Base-by-base conservation (phyloP, 2,797 vertebrate genomes). In the Threskiornis aethiopicus region DNA sequence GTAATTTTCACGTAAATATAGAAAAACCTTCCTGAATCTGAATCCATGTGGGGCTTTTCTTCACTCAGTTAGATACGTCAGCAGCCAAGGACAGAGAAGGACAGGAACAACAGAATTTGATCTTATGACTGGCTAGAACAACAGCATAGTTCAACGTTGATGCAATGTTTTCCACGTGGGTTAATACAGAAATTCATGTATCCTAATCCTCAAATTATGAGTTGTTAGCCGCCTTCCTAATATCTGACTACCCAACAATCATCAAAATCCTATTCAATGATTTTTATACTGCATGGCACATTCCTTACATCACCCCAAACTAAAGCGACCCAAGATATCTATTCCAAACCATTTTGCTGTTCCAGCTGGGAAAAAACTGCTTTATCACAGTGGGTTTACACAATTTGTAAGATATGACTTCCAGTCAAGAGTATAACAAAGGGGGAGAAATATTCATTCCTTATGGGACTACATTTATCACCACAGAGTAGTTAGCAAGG, bases 111-210 rank as follows among this genome's bases (percentile, higher is more conserved):
- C 11, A 80, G 73, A 62, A 89, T 83, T 89, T 83, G 66, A 62
- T 80, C 83, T 84, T 73, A 46, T 70, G 85, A 89, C 44, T 47
- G 25, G 15, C 76, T 85, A 77, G 64, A 89, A 93, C 35, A 94
- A 65, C 65, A 79, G 66, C 69, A 76, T 61, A 72, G 87, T 62
- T 85, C 79, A 91, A 91, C 19, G 33, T 26, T 94, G 62, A 93
- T 86, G 79, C 49, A 88, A n/a, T 42, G 54, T 64, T 65, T 94
- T 93, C 51, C 77, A 76, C 25, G 9, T 28, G 58, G 46, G 12
- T 76, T 90, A 76, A 88, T 49, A 78, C 24, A 71, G 72, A 59
- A 87, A 89, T 78, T 61, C 57, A 54, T 4, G 12, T 25, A 54
- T 46, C 61, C 46, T 90, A 65, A 88, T 91, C 39, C 64, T 88